A percentile compares a stretch with the other conserved stretches of the same genome.
Conservation (phyloP, 2,797 vertebrate species). For the Melanotaenia boesemani region DNA sequence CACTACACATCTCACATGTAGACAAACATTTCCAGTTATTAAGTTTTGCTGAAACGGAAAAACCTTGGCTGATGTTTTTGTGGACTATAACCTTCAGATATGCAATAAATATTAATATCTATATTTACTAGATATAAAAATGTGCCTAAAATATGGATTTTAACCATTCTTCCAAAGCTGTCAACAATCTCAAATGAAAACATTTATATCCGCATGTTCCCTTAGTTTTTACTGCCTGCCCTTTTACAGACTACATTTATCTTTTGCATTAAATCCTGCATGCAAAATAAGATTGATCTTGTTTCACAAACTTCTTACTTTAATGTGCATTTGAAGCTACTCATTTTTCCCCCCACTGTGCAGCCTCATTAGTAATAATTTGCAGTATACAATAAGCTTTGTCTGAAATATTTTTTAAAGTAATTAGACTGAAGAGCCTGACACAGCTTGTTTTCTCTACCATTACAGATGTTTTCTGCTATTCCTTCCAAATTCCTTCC, state of each 20-base stretch:
- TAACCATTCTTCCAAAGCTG: background rate
- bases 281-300: constrained; percentile 15
- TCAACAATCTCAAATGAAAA: background rate
- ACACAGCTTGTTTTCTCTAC: constrained; percentile 22
- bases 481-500: constrained; percentile 91
- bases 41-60: background rate
- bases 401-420: constrained; percentile 15
- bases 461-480: constrained; percentile 91
- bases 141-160: background rate
- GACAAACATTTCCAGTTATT: background rate
- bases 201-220: background rate
- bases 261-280: constrained; percentile 8
- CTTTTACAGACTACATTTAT: background rate
- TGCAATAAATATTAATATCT: background rate
- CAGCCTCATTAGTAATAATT: background rate
- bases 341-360: constrained; percentile 5
- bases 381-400: constrained; percentile 10
- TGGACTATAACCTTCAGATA: constrained; percentile 2
- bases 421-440: constrained; percentile 14
- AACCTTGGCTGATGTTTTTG: background rate
- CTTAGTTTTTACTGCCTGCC: background rate
- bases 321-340: constrained; percentile 14
- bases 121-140: background rate
- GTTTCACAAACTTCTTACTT: constrained; percentile 15
- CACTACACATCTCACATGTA: background rate